Percentiles rank a stretch among this genome's conserved stretches.
Evolutionary conservation across 2,113 vertebrate genomes (phyloP).

Genomic region (Guaruba guarouba): DNA sequence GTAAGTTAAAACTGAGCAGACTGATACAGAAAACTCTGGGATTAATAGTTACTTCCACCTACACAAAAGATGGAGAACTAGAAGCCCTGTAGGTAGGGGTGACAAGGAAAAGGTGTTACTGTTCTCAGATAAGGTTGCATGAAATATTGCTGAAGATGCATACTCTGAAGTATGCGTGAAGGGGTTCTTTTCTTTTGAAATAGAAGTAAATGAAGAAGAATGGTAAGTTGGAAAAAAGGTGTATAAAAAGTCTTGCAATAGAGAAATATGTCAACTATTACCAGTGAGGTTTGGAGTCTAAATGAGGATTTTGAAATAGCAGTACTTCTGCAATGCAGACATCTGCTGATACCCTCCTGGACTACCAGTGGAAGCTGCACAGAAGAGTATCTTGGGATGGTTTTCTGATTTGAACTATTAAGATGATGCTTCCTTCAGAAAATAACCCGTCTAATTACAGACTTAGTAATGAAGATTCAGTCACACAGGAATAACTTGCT

Average conservation of each 20-base stretch:
- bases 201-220: not conserved
- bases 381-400: not conserved
- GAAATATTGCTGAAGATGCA: not conserved
- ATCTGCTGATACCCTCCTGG: not conserved
- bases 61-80: not conserved
- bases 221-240: not conserved
- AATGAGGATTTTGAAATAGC: not conserved
- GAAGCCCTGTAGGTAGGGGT: not conserved
- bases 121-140: not conserved
- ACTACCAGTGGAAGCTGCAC: not conserved
- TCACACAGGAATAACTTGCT: not conserved
- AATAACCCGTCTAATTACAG: not conserved
- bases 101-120: not conserved
- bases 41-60: not conserved
- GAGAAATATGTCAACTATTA: not conserved
- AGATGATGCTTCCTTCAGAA: not conserved
- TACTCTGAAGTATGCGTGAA: not conserved
- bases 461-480: not conserved
- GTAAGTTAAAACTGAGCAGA: conserved; percentile 4
- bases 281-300: not conserved
- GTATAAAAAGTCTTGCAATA: not conserved
- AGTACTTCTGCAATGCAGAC: not conserved
- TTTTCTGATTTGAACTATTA: not conserved
- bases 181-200: not conserved
- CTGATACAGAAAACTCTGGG: not conserved